phyloP scores from a whole-genome alignment of 2,888 invertebrate species.

The Brenthis ino region DNA sequence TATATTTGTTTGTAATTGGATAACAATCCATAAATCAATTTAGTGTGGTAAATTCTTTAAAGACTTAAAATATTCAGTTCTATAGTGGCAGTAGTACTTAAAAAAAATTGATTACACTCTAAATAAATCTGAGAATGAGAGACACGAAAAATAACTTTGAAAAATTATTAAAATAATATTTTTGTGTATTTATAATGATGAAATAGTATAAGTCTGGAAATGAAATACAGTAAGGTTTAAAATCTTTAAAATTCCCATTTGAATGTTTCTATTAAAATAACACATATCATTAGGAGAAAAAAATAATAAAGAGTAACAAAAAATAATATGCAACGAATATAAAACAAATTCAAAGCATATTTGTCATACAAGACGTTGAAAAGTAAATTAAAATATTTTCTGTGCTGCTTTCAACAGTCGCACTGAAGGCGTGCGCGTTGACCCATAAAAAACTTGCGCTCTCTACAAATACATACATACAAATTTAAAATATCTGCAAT shows the following conservation, averaged over 20 bases:
- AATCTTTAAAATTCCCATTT: not conserved
- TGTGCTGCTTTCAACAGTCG: slow-evolving; percentile 53
- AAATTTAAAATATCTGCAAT: slow-evolving; percentile 52
- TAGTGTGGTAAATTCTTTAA: too few relatives aligned
- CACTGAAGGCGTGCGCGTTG: slow-evolving; percentile 53
- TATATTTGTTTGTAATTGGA: too few relatives aligned
- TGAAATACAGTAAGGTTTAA: not conserved
- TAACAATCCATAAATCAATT: too few relatives aligned
- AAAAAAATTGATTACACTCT: too few relatives aligned
- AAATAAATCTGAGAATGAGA: too few relatives aligned
- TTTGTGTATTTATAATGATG: not conserved
- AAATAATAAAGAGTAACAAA: slow-evolving; percentile 14
- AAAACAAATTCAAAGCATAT: slow-evolving; percentile 25
- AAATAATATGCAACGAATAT: slow-evolving; percentile 18
- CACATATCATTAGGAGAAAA: slow-evolving; percentile 7
- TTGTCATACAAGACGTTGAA: slow-evolving; percentile 36
- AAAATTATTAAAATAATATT: not conserved
- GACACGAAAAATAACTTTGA: not conserved
- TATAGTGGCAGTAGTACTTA: too few relatives aligned
- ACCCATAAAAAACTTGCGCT: slow-evolving; percentile 55
- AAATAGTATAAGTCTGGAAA: not conserved
- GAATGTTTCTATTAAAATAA: slow-evolving; percentile 1
- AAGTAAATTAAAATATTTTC: slow-evolving; percentile 55
- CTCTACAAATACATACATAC: slow-evolving; percentile 55
- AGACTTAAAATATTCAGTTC: too few relatives aligned